A percentile compares a stretch with the other conserved stretches of the same genome.
Conservation (phyloP, 1,140 invertebrate species). For the Drosophila tsacasi region DNA sequence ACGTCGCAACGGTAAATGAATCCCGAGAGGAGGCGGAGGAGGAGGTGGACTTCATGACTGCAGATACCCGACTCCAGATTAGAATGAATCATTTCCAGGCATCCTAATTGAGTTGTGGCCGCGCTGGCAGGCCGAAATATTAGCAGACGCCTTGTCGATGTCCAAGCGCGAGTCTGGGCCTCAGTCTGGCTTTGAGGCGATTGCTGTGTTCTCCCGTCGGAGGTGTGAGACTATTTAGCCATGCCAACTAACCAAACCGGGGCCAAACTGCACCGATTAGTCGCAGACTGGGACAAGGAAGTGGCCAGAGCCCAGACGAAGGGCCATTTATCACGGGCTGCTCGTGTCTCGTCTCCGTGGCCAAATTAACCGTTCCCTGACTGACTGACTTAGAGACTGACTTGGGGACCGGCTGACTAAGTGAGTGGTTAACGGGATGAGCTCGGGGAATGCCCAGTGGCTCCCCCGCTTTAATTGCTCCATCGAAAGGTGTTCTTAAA, state of each 20-base stretch:
- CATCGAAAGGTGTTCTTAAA: slow-evolving; percentile 54
- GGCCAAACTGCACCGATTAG: slow-evolving; percentile 51
- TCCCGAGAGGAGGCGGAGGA: slow-evolving; percentile 4
- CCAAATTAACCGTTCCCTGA: slow-evolving; percentile 61
- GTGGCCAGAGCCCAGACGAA: slow-evolving; percentile 48
- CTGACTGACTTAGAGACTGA: slow-evolving; percentile 44
- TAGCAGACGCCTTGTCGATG: slow-evolving; percentile 51
- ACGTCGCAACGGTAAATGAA: slow-evolving; percentile 73
- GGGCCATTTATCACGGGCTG: slow-evolving; percentile 72
- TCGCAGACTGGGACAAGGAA: slow-evolving; percentile 39
- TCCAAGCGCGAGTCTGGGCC: slow-evolving; percentile 19
- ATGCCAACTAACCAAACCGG: slow-evolving; percentile 37
- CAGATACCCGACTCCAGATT: slow-evolving; percentile 79
- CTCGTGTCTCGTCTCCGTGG: slow-evolving; percentile 71
- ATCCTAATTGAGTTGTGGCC: slow-evolving; percentile 78
- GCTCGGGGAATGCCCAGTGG: slow-evolving; percentile 25
- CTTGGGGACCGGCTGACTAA: slow-evolving; percentile 11
- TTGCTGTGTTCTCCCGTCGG: slow-evolving; percentile 6
- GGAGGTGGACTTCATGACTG: slow-evolving; percentile 61
- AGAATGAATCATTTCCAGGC: slow-evolving; percentile 80
- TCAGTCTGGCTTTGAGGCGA: slow-evolving; percentile 11
- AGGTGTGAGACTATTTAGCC: slow-evolving; percentile 64
- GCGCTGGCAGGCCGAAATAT: slow-evolving; percentile 57
- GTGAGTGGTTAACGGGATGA: slow-evolving; percentile 46
- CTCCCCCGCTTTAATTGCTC: slow-evolving; percentile 71